These are phyloP conservation scores for Carlito syrichta DNA, from an alignment of 2,113 vertebrate species.

Conservation along the genomic window DNA sequence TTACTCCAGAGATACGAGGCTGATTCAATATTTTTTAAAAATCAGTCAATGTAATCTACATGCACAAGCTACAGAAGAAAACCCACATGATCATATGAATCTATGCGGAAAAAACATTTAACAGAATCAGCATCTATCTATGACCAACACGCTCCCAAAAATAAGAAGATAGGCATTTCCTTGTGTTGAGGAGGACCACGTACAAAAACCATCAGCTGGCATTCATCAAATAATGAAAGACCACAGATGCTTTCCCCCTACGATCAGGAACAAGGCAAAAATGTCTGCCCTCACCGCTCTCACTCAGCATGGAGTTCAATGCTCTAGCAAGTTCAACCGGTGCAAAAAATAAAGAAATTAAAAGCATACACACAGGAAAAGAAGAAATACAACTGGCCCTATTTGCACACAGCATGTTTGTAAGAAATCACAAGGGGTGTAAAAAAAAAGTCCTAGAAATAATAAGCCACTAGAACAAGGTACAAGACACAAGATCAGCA, in stretches of 20 bases:
- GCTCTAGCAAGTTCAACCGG: not conserved
- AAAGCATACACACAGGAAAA: not conserved
- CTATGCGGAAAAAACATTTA: not conserved
- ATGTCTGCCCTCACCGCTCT: too few species aligned
- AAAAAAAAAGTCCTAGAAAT: not conserved
- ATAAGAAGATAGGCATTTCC: not conserved
- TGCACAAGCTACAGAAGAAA: not conserved
- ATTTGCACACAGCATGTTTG: not conserved
- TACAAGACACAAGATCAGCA: not conserved
- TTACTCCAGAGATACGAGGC: not conserved
- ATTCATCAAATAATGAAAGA: not conserved
- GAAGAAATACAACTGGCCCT: not conserved
- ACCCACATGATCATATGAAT: not conserved
- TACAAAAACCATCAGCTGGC: not conserved
- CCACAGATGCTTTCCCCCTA: too few species aligned
- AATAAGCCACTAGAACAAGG: not conserved
- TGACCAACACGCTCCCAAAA: not conserved
- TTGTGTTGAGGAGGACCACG: not conserved
- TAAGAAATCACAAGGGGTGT: not conserved
- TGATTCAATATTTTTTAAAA: not conserved
- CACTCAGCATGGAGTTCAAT: rapidly evolving
- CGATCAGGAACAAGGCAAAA: not conserved
- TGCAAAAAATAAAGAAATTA: not conserved
- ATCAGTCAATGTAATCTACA: not conserved
- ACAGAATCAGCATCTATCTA: not conserved